Conservation (phyloP, 2,888 invertebrate species). For the Dryadula phaetusa region DNA sequence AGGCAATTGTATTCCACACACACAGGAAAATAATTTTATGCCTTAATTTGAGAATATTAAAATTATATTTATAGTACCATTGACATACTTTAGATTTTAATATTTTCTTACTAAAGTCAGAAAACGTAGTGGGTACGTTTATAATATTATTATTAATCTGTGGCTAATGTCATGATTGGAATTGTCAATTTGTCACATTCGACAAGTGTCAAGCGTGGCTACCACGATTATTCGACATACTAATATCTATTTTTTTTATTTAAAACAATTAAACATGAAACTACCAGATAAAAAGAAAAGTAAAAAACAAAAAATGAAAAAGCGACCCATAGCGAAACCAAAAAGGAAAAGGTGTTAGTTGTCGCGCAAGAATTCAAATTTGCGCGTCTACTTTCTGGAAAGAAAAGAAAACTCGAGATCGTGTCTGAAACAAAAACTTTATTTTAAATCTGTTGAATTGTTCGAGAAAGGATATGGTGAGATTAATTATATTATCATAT, state of each 20-base stretch:
- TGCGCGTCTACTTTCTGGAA: conserved; percentile 91
- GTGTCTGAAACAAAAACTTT: conserved; percentile 88
- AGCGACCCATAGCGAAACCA: conserved; percentile 62
- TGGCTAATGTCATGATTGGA: background rate
- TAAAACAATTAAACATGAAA: conserved; percentile 57
- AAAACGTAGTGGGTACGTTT: too few relatives aligned
- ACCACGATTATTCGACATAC: conserved; percentile 12
- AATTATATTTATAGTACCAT: too few relatives aligned
- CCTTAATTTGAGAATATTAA: too few relatives aligned
- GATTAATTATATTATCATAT: conserved; percentile 48
- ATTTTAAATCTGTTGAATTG: conserved; percentile 90
- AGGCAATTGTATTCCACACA: too few relatives aligned
- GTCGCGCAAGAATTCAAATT: conserved; percentile 92
- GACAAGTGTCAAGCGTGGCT: conserved; percentile 37
- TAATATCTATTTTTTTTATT: conserved; percentile 11
- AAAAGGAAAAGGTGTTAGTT: conserved; percentile 77
- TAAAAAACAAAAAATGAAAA: conserved; percentile 61
- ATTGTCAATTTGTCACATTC: conserved; percentile 1
- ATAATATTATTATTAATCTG: background rate
- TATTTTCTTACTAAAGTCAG: too few relatives aligned
- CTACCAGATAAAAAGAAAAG: conserved; percentile 58
- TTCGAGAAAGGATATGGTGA: conserved; percentile 86
- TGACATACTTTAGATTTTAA: too few relatives aligned
- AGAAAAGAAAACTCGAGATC: conserved; percentile 91
- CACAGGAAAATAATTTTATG: too few relatives aligned